A percentile compares a stretch with the other conserved stretches of the same genome.
Evolutionary conservation across 2,113 vertebrate species (phyloP).

Genomic region (Himantopus leucocephalus): DNA sequence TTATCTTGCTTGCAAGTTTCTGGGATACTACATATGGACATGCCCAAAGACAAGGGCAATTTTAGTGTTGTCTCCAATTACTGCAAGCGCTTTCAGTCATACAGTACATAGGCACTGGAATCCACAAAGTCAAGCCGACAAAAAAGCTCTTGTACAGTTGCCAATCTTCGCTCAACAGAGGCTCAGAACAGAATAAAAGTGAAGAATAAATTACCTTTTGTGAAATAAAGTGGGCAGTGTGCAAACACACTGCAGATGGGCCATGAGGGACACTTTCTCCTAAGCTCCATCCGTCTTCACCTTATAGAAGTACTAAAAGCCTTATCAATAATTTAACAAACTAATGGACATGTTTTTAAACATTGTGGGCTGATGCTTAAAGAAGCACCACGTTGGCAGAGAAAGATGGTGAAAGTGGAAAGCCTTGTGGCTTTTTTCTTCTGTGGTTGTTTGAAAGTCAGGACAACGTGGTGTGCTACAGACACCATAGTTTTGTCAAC

Average conservation of each 20-base stretch:
- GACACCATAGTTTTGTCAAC: background rate
- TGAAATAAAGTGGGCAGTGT: background rate
- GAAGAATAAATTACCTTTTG: constrained; percentile 16
- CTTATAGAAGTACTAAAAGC: constrained; percentile 65
- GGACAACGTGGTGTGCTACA: fast-evolving
- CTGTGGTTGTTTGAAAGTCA: background rate
- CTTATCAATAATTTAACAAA: constrained; percentile 71
- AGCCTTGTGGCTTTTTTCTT: background rate
- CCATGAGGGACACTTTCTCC: background rate
- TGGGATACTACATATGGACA: background rate
- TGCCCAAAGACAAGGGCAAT: background rate
- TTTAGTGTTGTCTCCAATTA: background rate
- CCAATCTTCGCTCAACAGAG: background rate
- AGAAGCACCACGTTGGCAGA: background rate
- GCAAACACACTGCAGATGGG: background rate
- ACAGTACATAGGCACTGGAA: background rate
- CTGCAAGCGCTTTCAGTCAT: background rate
- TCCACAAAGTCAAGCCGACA: background rate
- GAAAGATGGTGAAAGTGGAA: background rate
- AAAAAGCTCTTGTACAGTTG: background rate
- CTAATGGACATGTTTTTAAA: constrained; percentile 62
- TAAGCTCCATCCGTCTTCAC: background rate
- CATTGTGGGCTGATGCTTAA: background rate
- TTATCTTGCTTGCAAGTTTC: background rate
- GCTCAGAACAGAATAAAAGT: background rate